phyloP scores from a whole-genome alignment of 2,113 vertebrate species.

The Urocolius indicus region DNA sequence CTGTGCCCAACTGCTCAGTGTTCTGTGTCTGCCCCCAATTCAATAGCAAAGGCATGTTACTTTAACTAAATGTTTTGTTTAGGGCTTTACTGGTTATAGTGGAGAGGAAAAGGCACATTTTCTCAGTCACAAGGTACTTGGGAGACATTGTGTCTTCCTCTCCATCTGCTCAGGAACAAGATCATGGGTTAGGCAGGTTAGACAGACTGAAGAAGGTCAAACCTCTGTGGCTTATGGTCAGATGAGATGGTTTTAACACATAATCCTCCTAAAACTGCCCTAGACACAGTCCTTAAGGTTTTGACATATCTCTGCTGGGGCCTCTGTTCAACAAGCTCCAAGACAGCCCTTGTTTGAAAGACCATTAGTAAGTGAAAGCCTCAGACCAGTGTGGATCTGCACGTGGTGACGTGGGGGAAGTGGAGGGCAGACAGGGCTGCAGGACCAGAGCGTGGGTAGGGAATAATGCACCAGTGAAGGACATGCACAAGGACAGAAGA shows the following conservation, averaged over 20 bases:
- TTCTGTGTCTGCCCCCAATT: not conserved
- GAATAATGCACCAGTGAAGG: not conserved
- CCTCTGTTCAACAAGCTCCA: not conserved
- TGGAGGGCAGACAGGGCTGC: no score
- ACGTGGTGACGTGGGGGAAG: no score
- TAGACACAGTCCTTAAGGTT: not conserved
- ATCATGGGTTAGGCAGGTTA: accelerated
- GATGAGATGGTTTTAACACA: not conserved
- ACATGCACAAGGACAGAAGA: not conserved
- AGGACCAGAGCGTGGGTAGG: no score
- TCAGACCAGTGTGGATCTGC: no score
- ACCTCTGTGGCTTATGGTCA: not conserved
- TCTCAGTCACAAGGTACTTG: not conserved
- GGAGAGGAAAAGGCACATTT: not conserved
- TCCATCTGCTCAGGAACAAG: not conserved
- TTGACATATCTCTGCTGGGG: not conserved
- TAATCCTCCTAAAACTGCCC: not conserved
- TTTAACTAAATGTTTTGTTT: not conserved
- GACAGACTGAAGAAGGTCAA: not conserved
- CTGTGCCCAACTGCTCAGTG: not conserved
- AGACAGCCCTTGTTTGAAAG: not conserved
- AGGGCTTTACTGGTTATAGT: not conserved
- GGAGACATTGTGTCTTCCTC: not conserved
- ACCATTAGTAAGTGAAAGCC: not conserved
- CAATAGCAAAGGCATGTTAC: not conserved